A percentile compares a stretch with the other conserved stretches of the same genome.
These are phyloP conservation scores for Drosophila anomelani DNA, from an alignment of 2,888 invertebrate genomes.

Conservation along the genomic window DNA sequence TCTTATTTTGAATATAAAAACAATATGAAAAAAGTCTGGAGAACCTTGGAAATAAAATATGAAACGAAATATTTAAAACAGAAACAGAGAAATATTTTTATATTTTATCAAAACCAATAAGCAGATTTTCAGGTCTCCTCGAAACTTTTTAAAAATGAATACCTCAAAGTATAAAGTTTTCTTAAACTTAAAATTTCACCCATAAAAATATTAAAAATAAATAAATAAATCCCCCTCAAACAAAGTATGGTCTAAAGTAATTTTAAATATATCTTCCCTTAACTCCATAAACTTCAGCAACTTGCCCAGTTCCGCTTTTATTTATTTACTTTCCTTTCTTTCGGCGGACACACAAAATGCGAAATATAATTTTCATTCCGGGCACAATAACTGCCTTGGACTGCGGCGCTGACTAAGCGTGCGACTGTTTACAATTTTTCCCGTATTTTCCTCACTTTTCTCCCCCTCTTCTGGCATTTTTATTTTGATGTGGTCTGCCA, in stretches of 20 bases:
- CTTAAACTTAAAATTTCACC: slow-evolving; percentile 16
- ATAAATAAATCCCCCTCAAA: slow-evolving; percentile 8
- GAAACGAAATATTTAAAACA: too few relatives aligned
- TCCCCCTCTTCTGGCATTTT: slow-evolving; percentile 39
- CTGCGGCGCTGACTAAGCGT: slow-evolving; percentile 45
- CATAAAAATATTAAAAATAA: slow-evolving; percentile 1
- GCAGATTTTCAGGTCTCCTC: accelerated
- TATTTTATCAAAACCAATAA: not conserved
- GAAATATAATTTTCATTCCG: slow-evolving; percentile 51
- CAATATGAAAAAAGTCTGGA: not conserved
- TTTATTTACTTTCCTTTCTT: slow-evolving; percentile 45
- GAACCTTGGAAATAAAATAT: too few relatives aligned
- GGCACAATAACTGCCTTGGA: slow-evolving; percentile 45
- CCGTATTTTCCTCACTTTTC: slow-evolving; percentile 35
- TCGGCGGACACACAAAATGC: slow-evolving; percentile 33
- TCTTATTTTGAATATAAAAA: not conserved
- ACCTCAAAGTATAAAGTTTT: slow-evolving; percentile 2
- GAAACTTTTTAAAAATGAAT: slow-evolving; percentile 5
- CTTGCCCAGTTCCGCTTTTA: slow-evolving; percentile 38
- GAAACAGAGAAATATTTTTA: too few relatives aligned
- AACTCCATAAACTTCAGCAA: slow-evolving; percentile 45
- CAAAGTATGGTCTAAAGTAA: slow-evolving; percentile 29
- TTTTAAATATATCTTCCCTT: slow-evolving; percentile 34
- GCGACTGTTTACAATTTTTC: slow-evolving; percentile 57
- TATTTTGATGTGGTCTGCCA: slow-evolving; percentile 68